These are phyloP conservation scores for Stenchaetothrips biformis DNA, from an alignment of 2,888 invertebrate genomes.

Conservation along the genomic window DNA sequence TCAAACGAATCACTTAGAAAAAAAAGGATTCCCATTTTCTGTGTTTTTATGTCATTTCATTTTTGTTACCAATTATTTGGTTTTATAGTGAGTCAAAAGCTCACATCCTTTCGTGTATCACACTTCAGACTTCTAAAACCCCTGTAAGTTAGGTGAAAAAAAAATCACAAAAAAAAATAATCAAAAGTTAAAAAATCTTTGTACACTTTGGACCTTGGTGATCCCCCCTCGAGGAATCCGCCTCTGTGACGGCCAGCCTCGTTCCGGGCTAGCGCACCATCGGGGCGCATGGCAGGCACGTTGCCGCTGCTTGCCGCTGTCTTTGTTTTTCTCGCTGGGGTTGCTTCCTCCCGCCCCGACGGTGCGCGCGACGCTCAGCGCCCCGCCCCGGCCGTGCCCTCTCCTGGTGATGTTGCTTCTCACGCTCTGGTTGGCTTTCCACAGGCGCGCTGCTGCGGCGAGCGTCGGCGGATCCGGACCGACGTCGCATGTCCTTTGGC, in stretches of 20 bases:
- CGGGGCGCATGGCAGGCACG: no score
- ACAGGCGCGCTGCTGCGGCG: conserved; percentile 72
- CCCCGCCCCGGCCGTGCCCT: not conserved
- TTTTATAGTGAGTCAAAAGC: no score
- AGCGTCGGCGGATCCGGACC: conserved; percentile 69
- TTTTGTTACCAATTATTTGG: not conserved
- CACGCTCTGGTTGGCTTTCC: conserved; percentile 28
- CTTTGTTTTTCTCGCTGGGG: not conserved
- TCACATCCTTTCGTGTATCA: no score
- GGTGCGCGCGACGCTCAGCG: not conserved
- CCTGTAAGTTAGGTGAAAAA: not conserved
- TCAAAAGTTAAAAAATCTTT: no score
- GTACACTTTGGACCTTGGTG: no score
- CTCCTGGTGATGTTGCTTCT: not conserved
- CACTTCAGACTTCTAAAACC: not conserved
- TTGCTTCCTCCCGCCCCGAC: not conserved
- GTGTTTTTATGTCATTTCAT: conserved; percentile 1
- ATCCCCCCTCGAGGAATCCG: no score
- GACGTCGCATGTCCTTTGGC: conserved; percentile 72
- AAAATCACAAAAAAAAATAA: no score
- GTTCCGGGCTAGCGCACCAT: no score
- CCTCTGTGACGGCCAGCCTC: no score
- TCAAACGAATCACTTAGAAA: not conserved
- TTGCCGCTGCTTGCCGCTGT: not conserved
- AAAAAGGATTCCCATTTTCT: no score